phyloP scores from a whole-genome alignment of 2,888 invertebrate genomes.

The Drosophila mulleri region DNA sequence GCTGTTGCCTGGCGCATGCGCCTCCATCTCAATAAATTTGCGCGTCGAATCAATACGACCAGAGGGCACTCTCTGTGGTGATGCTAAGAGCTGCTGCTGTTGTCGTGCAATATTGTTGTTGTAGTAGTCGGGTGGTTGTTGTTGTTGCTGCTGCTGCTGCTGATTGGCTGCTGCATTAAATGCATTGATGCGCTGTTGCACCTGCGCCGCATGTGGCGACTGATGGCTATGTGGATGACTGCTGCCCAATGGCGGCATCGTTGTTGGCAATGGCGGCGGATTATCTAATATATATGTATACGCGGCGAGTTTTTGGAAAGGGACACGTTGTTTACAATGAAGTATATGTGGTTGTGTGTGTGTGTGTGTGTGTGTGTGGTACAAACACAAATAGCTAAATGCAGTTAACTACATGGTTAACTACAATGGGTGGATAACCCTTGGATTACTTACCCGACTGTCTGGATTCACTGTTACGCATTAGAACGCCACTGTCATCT shows the following conservation, averaged over 20 bases:
- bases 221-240: conserved; percentile 49
- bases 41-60: conserved; percentile 71
- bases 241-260: conserved; percentile 84
- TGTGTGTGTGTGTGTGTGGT: conserved; percentile 44
- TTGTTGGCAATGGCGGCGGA: conserved; percentile 85
- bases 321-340: conserved; percentile 63
- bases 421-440: conserved; percentile 17
- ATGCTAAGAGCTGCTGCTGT: conserved; percentile 48
- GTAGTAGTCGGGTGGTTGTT: conserved; percentile 67
- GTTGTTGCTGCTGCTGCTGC: conserved; percentile 59
- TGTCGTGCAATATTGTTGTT: conserved; percentile 50
- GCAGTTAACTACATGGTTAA: conserved; percentile 32
- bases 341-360: conserved; percentile 22
- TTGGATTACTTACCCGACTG: conserved; percentile 80
- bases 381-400: conserved; percentile 53
- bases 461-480: conserved; percentile 82
- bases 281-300: conserved; percentile 75
- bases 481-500: conserved; percentile 77
- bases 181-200: conserved; percentile 82
- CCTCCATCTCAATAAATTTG: conserved; percentile 81
- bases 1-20: conserved; percentile 53
- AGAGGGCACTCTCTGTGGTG: conserved; percentile 65
- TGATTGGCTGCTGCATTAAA: conserved; percentile 80
- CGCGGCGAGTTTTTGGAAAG: conserved; percentile 33
- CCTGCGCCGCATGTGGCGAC: conserved; percentile 67